These are phyloP conservation scores for Dinocampus coccinellae DNA, from an alignment of 2,888 invertebrate species.

Conservation along the genomic window DNA sequence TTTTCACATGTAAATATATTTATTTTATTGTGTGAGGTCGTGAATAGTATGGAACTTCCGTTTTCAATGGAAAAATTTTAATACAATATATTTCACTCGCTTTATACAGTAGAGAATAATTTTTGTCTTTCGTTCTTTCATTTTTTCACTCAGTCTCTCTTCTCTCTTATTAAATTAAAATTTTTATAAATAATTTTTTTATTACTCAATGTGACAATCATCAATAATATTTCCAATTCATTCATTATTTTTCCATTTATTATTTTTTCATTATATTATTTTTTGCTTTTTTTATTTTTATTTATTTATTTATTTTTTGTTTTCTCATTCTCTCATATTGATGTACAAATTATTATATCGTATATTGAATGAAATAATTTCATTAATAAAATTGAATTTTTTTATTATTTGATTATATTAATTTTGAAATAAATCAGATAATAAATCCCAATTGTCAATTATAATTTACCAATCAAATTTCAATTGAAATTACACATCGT, in stretches of 20 bases:
- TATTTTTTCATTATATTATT: neutral
- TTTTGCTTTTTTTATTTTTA: neutral
- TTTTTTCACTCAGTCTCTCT: neutral
- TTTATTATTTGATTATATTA: slow-evolving; percentile 1
- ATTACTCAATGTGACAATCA: no score
- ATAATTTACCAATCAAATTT: slow-evolving; percentile 41
- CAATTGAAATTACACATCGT: slow-evolving; percentile 47
- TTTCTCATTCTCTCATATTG: no score
- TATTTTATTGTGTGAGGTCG: neutral
- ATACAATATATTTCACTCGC: no score
- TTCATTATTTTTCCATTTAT: no score
- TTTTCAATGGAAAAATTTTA: neutral
- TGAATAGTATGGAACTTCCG: neutral
- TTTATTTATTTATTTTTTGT: neutral
- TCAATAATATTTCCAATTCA: no score
- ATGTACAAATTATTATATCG: neutral
- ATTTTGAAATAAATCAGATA: neutral
- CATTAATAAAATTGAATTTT: slow-evolving; percentile 6
- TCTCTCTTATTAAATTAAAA: no score
- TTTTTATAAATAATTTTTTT: no score
- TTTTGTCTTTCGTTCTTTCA: neutral
- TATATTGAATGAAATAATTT: neutral
- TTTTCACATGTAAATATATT: neutral
- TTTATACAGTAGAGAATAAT: neutral
- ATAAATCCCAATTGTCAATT: slow-evolving; percentile 39